Evolutionary conservation across 2,888 invertebrate species (phyloP).

Genomic region (Colostygia pectinataria): DNA sequence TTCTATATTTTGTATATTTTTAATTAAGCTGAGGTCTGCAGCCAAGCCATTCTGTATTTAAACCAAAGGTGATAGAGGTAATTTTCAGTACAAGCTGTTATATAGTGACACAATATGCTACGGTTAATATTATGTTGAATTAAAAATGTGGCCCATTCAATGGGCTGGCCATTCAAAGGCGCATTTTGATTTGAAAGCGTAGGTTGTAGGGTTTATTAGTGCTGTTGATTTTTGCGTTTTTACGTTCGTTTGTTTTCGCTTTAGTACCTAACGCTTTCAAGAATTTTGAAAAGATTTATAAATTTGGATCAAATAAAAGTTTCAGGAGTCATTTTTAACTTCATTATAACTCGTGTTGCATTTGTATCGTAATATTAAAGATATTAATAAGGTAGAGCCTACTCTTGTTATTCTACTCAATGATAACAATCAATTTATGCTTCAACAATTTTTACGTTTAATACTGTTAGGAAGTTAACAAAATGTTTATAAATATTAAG

Average conservation of each 20-base stretch:
- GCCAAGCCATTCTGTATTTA: background rate
- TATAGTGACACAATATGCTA: constrained; percentile 5
- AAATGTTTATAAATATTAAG: too few relatives aligned
- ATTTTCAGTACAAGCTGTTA: background rate
- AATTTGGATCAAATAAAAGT: too few relatives aligned
- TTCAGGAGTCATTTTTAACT: too few relatives aligned
- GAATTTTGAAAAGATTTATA: too few relatives aligned
- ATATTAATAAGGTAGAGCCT: too few relatives aligned
- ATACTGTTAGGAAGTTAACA: too few relatives aligned
- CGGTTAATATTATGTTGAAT: constrained; percentile 69
- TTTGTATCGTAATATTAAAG: too few relatives aligned
- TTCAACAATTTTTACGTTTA: too few relatives aligned
- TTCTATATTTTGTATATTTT: too few relatives aligned
- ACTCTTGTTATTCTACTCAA: too few relatives aligned
- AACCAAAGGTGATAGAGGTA: background rate
- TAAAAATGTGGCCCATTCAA: constrained; percentile 73
- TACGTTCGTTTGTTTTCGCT: background rate
- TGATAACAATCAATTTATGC: too few relatives aligned
- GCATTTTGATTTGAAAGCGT: constrained; percentile 50
- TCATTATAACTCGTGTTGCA: too few relatives aligned
- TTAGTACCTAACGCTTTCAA: background rate
- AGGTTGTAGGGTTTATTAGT: constrained; percentile 45
- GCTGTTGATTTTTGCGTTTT: constrained; percentile 24
- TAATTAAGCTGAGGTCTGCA: background rate
- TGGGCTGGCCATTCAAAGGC: constrained; percentile 47